Conservation (phyloP, 1,140 invertebrate genomes). For the Trichonephila clavata region DNA sequence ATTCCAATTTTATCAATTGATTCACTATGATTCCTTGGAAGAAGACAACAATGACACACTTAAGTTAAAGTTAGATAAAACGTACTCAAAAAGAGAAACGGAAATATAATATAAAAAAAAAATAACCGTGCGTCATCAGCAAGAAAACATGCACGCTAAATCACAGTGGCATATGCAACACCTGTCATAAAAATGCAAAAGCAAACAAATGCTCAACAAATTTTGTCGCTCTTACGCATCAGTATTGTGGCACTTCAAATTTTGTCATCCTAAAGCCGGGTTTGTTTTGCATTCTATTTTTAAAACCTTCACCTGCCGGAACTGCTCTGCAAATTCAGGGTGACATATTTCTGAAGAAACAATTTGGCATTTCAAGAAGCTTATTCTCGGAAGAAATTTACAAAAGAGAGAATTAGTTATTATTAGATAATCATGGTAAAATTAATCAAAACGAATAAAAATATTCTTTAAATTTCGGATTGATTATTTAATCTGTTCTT, state of each 20-base stretch:
- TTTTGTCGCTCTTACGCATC: not conserved
- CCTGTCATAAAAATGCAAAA: conserved; percentile 27
- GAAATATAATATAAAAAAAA: not conserved
- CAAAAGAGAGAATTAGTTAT: not conserved
- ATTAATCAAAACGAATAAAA: not conserved
- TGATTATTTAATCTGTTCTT: not conserved
- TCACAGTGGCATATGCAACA: not conserved
- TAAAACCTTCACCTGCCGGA: not conserved
- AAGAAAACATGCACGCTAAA: not conserved
- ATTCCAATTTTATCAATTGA: too few relatives aligned
- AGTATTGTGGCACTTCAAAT: not conserved
- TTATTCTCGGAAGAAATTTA: not conserved
- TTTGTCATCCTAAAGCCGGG: not conserved
- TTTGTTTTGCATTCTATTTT: conserved; percentile 22
- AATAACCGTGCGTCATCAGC: not conserved
- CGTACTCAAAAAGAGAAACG: not conserved
- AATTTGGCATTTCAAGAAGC: not conserved
- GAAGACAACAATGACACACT: not conserved
- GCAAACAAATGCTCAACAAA: conserved; percentile 22
- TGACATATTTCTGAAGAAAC: not conserved
- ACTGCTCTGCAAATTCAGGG: not conserved
- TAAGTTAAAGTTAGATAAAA: not conserved
- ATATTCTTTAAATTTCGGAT: not conserved
- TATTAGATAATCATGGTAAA: not conserved
- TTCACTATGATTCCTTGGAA: not conserved